Conservation (phyloP, 2,888 invertebrate genomes). For the Hydrotaea diabolus region DNA sequence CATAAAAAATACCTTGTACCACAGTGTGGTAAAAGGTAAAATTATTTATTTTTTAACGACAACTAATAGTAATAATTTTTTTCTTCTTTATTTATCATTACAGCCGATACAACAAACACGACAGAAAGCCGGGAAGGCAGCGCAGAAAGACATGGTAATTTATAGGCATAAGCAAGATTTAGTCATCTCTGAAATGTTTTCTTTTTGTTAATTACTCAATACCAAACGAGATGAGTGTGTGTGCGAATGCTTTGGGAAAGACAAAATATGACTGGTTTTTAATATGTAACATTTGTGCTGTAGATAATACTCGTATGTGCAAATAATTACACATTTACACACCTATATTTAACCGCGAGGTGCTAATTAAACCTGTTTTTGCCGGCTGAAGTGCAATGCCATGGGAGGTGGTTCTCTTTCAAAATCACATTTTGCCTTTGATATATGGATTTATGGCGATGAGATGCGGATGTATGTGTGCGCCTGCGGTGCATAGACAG, state of each 20-base stretch:
- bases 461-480: neutral
- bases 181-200: neutral
- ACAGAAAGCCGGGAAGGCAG: constrained; percentile 80
- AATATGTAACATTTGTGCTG: constrained; percentile 1
- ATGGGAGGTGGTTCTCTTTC: constrained; percentile 7
- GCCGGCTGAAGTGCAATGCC: constrained; percentile 11
- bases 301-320: no score
- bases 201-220: neutral
- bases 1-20: no score
- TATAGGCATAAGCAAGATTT: constrained; percentile 11
- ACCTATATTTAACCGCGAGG: neutral
- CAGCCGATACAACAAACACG: constrained; percentile 78
- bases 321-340: constrained; percentile 3
- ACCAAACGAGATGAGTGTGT: neutral
- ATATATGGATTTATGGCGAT: neutral
- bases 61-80: neutral
- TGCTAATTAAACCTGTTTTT: constrained; percentile 49
- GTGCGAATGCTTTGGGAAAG: neutral
- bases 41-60: neutral
- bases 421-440: neutral
- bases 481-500: neutral
- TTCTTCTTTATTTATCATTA: constrained; percentile 69
- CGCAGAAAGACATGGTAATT: constrained; percentile 79
- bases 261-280: neutral
- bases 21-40: no score